phyloP scores from a whole-genome alignment of 2,888 invertebrate genomes.

The Plagodis dolabraria region DNA sequence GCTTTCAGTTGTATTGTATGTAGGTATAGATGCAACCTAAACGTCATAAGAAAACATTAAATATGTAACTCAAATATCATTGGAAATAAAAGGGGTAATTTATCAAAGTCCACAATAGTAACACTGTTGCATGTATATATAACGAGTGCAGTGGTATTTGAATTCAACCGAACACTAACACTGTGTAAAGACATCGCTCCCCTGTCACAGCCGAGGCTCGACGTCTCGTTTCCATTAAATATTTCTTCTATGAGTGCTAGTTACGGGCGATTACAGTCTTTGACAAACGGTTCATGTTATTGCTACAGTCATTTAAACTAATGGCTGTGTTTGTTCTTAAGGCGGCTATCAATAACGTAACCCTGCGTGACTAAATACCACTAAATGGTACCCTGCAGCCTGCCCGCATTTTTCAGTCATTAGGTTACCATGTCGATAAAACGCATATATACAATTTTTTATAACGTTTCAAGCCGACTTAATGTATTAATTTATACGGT shows the following conservation, averaged over 20 bases:
- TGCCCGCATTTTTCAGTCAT: background rate
- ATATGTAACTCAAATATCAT: too few species aligned
- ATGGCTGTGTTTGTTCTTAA: conserved; percentile 17
- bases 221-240: conserved; percentile 5
- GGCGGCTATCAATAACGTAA: conserved; percentile 2
- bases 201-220: background rate
- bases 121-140: too few species aligned
- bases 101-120: too few species aligned
- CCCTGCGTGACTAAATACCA: background rate
- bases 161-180: too few species aligned
- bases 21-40: too few species aligned
- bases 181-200: too few species aligned
- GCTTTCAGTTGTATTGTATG: too few species aligned
- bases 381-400: background rate
- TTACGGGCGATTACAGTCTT: conserved; percentile 30
- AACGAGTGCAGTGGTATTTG: too few species aligned
- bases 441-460: background rate
- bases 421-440: background rate
- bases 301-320: conserved; percentile 13
- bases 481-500: too few species aligned
- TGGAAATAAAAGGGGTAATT: too few species aligned
- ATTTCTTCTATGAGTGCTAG: conserved; percentile 1
- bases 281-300: conserved; percentile 7
- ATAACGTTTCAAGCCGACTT: too few species aligned
- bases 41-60: too few species aligned